Conservation (phyloP, 2,888 invertebrate species). For the Phortica okadai region DNA sequence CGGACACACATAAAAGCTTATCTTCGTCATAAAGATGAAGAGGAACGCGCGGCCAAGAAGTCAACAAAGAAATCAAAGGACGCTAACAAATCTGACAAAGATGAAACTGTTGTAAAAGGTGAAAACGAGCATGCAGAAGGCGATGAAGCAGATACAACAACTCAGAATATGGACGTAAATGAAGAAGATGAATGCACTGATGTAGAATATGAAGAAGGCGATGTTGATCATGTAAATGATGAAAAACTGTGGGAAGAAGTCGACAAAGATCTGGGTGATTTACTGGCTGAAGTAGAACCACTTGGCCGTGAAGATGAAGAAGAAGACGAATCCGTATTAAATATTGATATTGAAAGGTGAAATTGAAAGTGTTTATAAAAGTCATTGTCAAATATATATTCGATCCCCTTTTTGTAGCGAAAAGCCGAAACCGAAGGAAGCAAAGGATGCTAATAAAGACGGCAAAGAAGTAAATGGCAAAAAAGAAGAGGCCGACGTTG, state of each 20-base stretch:
- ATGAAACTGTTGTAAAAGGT: slow-evolving; percentile 48
- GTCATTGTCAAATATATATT: not conserved
- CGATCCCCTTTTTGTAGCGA: slow-evolving; percentile 75
- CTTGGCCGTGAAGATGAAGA: slow-evolving; percentile 83
- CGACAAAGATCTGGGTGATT: slow-evolving; percentile 87
- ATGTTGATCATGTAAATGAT: slow-evolving; percentile 79
- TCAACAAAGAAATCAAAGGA: slow-evolving; percentile 73
- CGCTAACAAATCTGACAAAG: not conserved
- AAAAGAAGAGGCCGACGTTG: slow-evolving; percentile 73
- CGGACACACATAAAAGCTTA: slow-evolving; percentile 87
- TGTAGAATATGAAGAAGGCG: slow-evolving; percentile 82
- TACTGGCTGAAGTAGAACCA: slow-evolving; percentile 83
- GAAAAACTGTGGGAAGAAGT: slow-evolving; percentile 89
- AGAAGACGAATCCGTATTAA: slow-evolving; percentile 80
- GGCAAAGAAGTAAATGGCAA: slow-evolving; percentile 66
- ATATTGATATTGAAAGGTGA: slow-evolving; percentile 78
- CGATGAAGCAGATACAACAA: slow-evolving; percentile 40
- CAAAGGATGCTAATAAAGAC: slow-evolving; percentile 42
- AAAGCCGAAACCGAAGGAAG: slow-evolving; percentile 76
- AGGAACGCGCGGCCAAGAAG: slow-evolving; percentile 79
- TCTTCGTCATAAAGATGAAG: slow-evolving; percentile 86
- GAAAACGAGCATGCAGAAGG: slow-evolving; percentile 50
- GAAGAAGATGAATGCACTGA: slow-evolving; percentile 78
- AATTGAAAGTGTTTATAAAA: not conserved
- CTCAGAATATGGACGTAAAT: slow-evolving; percentile 45